phyloP scores from a whole-genome alignment of 2,797 vertebrate species.

The Columba guinea region DNA sequence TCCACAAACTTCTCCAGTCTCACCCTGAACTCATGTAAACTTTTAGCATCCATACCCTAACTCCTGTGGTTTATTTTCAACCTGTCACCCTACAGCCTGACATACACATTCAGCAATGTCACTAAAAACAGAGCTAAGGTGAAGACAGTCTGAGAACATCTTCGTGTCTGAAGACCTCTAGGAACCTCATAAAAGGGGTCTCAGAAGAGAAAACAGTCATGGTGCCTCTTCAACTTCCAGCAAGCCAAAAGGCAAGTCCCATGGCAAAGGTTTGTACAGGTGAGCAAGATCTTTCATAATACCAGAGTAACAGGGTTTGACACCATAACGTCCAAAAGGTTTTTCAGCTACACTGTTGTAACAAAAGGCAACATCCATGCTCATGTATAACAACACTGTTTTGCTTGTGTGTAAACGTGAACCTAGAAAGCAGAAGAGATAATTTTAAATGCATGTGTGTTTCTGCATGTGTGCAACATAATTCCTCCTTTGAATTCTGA shows the following conservation, averaged over 20 bases:
- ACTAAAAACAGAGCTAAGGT: not conserved
- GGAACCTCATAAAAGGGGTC: not conserved
- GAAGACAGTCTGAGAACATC: not conserved
- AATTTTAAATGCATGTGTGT: not conserved
- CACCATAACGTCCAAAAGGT: not conserved
- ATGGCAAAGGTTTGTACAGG: not conserved
- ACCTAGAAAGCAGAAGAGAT: not conserved
- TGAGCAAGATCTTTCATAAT: not conserved
- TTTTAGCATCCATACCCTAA: not conserved
- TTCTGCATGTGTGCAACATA: accelerated
- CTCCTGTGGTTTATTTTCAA: not conserved
- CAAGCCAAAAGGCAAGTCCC: not conserved
- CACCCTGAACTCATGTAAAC: not conserved
- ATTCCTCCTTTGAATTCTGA: not conserved
- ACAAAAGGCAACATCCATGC: not conserved
- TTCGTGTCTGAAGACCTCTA: not conserved
- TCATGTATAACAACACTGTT: not conserved
- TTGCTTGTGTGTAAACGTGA: not conserved
- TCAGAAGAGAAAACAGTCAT: not conserved
- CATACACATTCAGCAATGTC: not conserved
- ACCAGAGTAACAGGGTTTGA: not conserved
- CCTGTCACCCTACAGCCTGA: not conserved
- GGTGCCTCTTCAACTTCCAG: not conserved
- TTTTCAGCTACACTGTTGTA: not conserved
- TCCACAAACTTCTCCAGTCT: not conserved